Percentiles rank a stretch among this genome's conserved stretches.
These are phyloP conservation scores for Genyomyrus donnyi DNA, from an alignment of 2,113 vertebrate genomes.

Conservation along the genomic window DNA sequence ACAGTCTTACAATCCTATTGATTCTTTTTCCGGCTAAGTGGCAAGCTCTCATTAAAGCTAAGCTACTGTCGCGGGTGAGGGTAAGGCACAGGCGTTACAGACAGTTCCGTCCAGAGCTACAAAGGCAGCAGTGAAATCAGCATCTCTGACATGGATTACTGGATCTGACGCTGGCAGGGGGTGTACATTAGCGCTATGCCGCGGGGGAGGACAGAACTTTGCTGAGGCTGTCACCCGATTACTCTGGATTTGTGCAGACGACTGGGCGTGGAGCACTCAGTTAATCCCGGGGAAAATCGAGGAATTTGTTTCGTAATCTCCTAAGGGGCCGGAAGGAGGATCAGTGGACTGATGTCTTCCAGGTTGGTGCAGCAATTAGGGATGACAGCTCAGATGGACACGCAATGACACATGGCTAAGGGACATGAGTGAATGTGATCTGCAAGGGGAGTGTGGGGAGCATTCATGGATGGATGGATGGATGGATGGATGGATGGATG, in stretches of 20 bases:
- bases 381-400: background rate
- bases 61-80: background rate
- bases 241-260: background rate
- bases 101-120: background rate
- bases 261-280: background rate
- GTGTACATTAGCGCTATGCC: background rate
- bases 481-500: background rate
- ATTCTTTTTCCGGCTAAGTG: background rate
- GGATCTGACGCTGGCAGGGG: background rate
- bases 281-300: slow-evolving; percentile 8
- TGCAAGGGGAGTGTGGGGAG: background rate
- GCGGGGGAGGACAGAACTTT: background rate
- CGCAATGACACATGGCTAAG: background rate
- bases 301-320: background rate
- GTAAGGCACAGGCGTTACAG: background rate
- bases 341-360: background rate
- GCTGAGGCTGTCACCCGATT: background rate
- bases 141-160: background rate
- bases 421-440: background rate
- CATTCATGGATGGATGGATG: background rate
- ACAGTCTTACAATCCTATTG: background rate
- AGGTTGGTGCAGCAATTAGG: background rate
- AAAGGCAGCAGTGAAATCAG: background rate
- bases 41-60: background rate
- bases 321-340: background rate